Percentiles rank a stretch among this genome's conserved stretches.
phyloP scores from a whole-genome alignment of 1,140 invertebrate genomes.

The Danaus plexippus region DNA sequence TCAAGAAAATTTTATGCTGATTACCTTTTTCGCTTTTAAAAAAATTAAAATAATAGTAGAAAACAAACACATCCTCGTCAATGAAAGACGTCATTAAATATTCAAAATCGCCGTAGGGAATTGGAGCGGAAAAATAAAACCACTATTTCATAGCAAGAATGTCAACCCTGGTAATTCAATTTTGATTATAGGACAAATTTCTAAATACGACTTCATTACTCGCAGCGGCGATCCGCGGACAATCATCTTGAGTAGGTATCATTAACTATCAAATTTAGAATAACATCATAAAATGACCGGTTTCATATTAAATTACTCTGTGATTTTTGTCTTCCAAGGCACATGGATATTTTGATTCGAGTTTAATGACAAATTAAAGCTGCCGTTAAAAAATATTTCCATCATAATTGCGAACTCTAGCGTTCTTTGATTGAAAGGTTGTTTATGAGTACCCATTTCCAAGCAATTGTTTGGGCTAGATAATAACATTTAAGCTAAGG shows the following conservation, averaged over 20 bases:
- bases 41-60: too few relatives aligned
- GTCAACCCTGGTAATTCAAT: slow-evolving; percentile 69
- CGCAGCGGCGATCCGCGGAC: slow-evolving; percentile 59
- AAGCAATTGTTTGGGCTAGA: slow-evolving; percentile 62
- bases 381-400: too few relatives aligned
- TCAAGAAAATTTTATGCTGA: too few relatives aligned
- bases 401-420: neutral
- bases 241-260: slow-evolving; percentile 66
- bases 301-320: slow-evolving; percentile 55
- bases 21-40: too few relatives aligned
- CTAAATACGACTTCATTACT: slow-evolving; percentile 66
- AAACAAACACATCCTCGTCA: too few relatives aligned
- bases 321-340: slow-evolving; percentile 32
- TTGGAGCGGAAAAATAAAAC: slow-evolving; percentile 67
- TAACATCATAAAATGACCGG: slow-evolving; percentile 57
- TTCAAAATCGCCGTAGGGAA: slow-evolving; percentile 56
- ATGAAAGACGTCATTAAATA: slow-evolving; percentile 48
- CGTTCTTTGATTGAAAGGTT: slow-evolving; percentile 23
- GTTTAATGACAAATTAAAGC: too few relatives aligned
- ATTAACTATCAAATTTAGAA: slow-evolving; percentile 58
- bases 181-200: slow-evolving; percentile 70
- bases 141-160: slow-evolving; percentile 53
- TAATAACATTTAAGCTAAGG: slow-evolving; percentile 64
- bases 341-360: too few relatives aligned
- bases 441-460: slow-evolving; percentile 65